These are phyloP conservation scores for Sitophilus oryzae DNA, from an alignment of 1,140 invertebrate species.

Conservation along the genomic window DNA sequence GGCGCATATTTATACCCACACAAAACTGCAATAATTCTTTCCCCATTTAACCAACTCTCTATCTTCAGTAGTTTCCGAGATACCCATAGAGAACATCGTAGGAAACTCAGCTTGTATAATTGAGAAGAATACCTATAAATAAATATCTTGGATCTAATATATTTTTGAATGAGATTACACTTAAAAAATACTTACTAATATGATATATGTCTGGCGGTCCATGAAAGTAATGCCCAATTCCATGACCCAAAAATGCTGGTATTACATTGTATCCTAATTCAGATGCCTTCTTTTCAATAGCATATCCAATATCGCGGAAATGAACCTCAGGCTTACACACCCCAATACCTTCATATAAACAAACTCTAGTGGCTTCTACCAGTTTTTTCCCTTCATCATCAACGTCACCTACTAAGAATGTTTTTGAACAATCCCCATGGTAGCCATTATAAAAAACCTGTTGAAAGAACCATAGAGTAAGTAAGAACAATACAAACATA, in stretches of 20 bases:
- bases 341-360: constrained; percentile 66
- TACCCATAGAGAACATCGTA: too few relatives aligned
- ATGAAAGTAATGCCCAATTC: constrained; percentile 89
- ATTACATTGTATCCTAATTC: constrained; percentile 62
- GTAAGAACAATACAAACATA: too few relatives aligned
- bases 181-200: constrained; percentile 48
- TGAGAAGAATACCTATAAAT: too few relatives aligned
- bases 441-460: constrained; percentile 80
- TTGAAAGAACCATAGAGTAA: constrained; percentile 18
- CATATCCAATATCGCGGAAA: constrained; percentile 69
- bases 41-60: too few relatives aligned
- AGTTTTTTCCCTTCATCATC: constrained; percentile 66
- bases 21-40: too few relatives aligned
- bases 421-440: constrained; percentile 90
- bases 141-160: too few relatives aligned
- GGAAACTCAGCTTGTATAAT: too few relatives aligned
- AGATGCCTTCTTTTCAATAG: constrained; percentile 60
- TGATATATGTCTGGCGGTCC: constrained; percentile 86
- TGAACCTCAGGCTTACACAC: constrained; percentile 69
- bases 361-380: constrained; percentile 63
- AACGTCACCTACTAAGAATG: constrained; percentile 76
- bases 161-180: too few relatives aligned
- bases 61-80: too few relatives aligned
- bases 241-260: constrained; percentile 82
- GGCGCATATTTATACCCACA: too few relatives aligned